These are phyloP conservation scores for Centruroides vittatus DNA, from an alignment of 1,140 invertebrate genomes.

Conservation along the genomic window DNA sequence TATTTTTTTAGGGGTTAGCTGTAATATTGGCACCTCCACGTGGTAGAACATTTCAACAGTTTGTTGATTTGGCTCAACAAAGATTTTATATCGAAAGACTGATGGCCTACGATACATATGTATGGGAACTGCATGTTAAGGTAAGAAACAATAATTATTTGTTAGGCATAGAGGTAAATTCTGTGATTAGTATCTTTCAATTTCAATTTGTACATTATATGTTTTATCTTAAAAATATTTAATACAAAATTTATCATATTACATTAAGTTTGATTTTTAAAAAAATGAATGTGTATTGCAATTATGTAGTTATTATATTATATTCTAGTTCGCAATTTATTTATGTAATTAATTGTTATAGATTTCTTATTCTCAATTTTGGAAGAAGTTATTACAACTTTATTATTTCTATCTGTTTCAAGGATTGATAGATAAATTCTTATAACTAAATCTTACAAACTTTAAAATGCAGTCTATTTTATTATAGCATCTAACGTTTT, in stretches of 20 bases:
- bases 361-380: too few species aligned
- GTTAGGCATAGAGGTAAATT: not conserved
- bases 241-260: not conserved
- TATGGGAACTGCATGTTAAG: constrained; percentile 19
- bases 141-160: constrained; percentile 1
- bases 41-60: constrained; percentile 52
- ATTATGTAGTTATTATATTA: too few species aligned
- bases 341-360: too few species aligned
- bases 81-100: constrained; percentile 15
- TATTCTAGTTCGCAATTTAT: too few species aligned
- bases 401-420: too few species aligned
- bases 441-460: too few species aligned
- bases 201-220: not conserved
- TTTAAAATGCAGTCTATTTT: too few species aligned
- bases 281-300: too few species aligned
- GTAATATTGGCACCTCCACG: constrained; percentile 61
- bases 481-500: too few species aligned
- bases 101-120: constrained; percentile 17
- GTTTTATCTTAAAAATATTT: not conserved
- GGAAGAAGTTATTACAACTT: too few species aligned
- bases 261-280: too few species aligned
- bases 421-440: too few species aligned
- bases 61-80: constrained; percentile 33
- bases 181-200: not conserved
- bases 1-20: constrained; percentile 38